phyloP scores from a whole-genome alignment of 2,888 invertebrate genomes.

The Habroteleia sp. region DNA sequence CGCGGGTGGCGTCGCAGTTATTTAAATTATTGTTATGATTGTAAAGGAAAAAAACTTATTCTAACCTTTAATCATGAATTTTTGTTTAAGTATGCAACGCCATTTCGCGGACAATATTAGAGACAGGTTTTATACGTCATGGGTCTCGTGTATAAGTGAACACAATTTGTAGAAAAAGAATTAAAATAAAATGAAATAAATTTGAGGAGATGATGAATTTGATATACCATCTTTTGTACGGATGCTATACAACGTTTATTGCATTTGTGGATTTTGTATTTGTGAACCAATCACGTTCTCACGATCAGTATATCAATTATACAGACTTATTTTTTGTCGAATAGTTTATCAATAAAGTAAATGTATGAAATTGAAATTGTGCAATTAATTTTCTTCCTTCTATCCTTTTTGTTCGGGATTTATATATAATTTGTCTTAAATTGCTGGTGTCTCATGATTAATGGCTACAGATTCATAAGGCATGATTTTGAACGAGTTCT shows the following conservation, averaged over 20 bases:
- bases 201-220: constrained; percentile 31
- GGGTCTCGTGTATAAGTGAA: too few relatives aligned
- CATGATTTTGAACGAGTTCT: constrained; percentile 85
- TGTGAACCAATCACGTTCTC: constrained; percentile 48
- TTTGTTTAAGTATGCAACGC: too few relatives aligned
- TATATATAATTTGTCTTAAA: too few relatives aligned
- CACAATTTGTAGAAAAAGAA: background rate
- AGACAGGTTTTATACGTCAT: too few relatives aligned
- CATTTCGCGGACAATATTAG: too few relatives aligned
- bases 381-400: background rate
- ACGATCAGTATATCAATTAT: constrained; percentile 55
- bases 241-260: constrained; percentile 50
- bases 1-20: constrained; percentile 1
- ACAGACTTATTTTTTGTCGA: constrained; percentile 54
- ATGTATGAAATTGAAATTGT: constrained; percentile 45
- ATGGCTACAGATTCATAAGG: constrained; percentile 79
- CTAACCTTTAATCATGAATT: too few relatives aligned
- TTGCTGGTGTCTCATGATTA: background rate
- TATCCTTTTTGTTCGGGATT: constrained; percentile 2
- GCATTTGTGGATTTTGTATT: constrained; percentile 55
- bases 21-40: constrained; percentile 31
- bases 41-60: background rate
- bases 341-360: constrained; percentile 62
- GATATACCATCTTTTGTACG: constrained; percentile 32
- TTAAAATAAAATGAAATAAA: constrained; percentile 21